Base-by-base conservation (phyloP, 2,888 invertebrate genomes). In the Euplexia lucipara region DNA sequence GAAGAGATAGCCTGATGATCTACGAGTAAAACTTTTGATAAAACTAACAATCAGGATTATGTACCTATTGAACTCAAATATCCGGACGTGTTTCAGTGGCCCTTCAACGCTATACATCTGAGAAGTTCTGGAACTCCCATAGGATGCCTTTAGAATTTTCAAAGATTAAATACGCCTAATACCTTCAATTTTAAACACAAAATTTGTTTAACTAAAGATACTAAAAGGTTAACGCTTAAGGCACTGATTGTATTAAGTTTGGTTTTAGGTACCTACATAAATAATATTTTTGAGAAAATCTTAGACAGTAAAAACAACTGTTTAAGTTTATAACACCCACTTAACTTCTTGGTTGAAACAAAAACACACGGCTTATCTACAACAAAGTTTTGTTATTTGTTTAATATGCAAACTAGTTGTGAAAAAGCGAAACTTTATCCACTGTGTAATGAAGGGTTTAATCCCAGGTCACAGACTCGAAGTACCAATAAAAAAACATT, bases 231-330 rank as follows among this genome's bases (percentile, higher is more conserved):
- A 44, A 34, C 6, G 20, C 18, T 26, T 14, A 4, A n/a, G 62
- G 32, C 52, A 26, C 8, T 41, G 4, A 47, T 10, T 16, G 10
- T n/a, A 0, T 64, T 16, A 10, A 47, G 39, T 35, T 41, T n/a
- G n/a, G 3, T 34, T 30, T 18, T 30, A 14, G 26, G 26, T 26
- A 26, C 26, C n/a, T n/a, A n/a, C n/a, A n/a, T n/a, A n/a, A n/a
- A 9, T 65, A n/a, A 41, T n/a, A 18, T n/a, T 34, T 20, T 41
- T 22, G 0, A n/a, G 34, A 16, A 48, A 34, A n/a, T 41, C 53
- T 26, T 42, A 10, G 12, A 16, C n/a, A 20, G 53, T 3, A 14
- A 32, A 3, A 52, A 20, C 16, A 35, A 54, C 10, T 42, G 16
- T 20, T 16, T 35, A 12, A 20, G 35, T 51, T 41, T 0, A 4